phyloP scores from a whole-genome alignment of 2,888 invertebrate species.

The Suillia variegata region DNA sequence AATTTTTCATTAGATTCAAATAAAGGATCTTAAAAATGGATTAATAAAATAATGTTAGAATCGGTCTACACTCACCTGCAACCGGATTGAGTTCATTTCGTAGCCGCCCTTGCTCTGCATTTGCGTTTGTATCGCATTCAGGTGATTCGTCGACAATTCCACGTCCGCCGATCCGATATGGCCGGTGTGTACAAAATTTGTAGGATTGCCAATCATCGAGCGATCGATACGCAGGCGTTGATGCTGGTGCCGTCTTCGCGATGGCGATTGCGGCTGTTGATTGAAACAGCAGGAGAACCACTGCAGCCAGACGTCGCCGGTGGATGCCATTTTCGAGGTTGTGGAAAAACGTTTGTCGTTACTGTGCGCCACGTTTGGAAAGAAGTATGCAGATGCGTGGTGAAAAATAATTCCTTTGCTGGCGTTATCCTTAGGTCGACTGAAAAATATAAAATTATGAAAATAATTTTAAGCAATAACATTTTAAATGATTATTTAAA shows the following conservation, averaged over 20 bases:
- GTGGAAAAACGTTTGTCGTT: constrained; percentile 21
- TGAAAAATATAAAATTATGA: too few species aligned
- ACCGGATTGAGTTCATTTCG: constrained; percentile 67
- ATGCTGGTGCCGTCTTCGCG: constrained; percentile 69
- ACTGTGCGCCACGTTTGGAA: constrained; percentile 25
- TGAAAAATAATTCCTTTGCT: too few species aligned
- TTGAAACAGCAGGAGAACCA: constrained; percentile 91
- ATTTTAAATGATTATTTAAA: too few species aligned
- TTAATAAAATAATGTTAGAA: too few species aligned
- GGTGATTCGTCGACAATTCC: constrained; percentile 79
- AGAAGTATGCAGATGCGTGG: constrained; percentile 2
- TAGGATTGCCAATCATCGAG: constrained; percentile 94
- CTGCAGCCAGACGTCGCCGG: constrained; percentile 86
- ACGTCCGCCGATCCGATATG: constrained; percentile 91
- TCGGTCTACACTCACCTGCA: constrained; percentile 55
- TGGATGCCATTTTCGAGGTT: constrained; percentile 67
- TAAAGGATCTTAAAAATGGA: too few species aligned
- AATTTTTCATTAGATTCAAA: background rate
- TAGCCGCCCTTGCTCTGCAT: constrained; percentile 97
- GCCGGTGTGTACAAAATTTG: constrained; percentile 91
- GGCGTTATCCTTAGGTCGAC: too few species aligned
- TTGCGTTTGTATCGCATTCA: constrained; percentile 88
- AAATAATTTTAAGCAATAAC: too few species aligned
- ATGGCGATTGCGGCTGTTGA: constrained; percentile 78
- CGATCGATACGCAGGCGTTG: constrained; percentile 81